Base-by-base conservation (phyloP, 2,113 vertebrate species). In the Rafetus swinhoei region DNA sequence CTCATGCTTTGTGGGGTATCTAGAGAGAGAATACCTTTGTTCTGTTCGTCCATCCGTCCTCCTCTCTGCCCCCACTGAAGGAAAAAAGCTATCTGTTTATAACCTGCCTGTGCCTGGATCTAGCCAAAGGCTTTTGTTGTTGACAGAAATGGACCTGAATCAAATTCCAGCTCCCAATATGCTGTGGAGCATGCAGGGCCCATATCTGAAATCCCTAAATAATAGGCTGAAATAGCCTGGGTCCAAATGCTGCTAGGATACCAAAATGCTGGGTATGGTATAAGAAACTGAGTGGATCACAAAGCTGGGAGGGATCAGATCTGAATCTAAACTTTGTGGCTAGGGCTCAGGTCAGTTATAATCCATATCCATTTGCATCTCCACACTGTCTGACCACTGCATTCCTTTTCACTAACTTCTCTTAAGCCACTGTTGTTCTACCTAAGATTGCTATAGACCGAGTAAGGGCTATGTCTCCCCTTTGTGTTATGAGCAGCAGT, bases 231-330 rank as follows among this genome's bases (percentile, higher is more conserved):
- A 6, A 0, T 15, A n/a, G 53, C 0, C 27, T 1, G 81, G 55
- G 0, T 87, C 45, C n/a, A 3, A 14, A 1, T 0, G 25, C 15
- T 27, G 11, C 24, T 2, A 0, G 54, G 14, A n/a, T 1, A 1
- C n/a, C 3, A 2, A 45, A 3, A 57, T 56, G 82, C 11, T 29
- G 88, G 22, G 14, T 12, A 16, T 18, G 4, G 45, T 21, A 8
- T 7, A 21, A 54, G 72, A 35, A 16, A 2, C 27, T 16, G 72
- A 85, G 54, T 77, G 35, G 80, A 24, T 76, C n/a, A 53, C 27
- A 50, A 29, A 50, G 21, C 6, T 74, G 13, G 76, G 76, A 53
- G 77, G 77, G 25, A 13, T 25, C 25, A 84, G 81, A 1, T 91
- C 80, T 32, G 59, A 12, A 16, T 55, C 1, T 1, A 32, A 29